phyloP scores from a whole-genome alignment of 2,797 vertebrate species.

The Sebastes paucispinis region DNA sequence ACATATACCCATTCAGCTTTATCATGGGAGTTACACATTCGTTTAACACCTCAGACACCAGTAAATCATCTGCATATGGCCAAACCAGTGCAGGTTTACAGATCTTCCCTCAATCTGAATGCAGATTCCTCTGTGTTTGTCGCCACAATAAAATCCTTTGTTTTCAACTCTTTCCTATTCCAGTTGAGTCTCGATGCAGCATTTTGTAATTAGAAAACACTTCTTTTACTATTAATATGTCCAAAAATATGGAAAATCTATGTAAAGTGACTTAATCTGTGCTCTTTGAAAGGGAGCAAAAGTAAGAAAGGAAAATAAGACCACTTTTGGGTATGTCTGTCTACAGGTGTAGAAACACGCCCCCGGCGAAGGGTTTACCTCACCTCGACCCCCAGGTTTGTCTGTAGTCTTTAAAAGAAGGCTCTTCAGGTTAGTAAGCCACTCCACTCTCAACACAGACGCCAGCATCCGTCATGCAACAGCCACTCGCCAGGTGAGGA shows the following conservation, averaged over 20 bases:
- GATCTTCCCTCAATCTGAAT: not conserved
- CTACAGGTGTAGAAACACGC: not conserved
- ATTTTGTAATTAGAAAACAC: not conserved
- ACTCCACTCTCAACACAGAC: not conserved
- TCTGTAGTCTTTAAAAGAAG: not conserved
- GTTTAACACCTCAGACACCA: too few relatives aligned
- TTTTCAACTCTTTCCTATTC: not conserved
- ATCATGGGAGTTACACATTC: too few relatives aligned
- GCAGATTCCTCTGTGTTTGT: not conserved
- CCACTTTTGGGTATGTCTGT: not conserved
- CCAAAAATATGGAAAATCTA: not conserved
- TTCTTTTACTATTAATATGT: not conserved
- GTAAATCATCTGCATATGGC: too few relatives aligned
- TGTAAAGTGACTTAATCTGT: too few relatives aligned
- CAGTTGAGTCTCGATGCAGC: not conserved
- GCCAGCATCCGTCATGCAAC: not conserved
- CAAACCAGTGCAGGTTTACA: too few relatives aligned
- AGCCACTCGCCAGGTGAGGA: not conserved
- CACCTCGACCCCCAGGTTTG: accelerated
- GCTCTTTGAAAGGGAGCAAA: not conserved
- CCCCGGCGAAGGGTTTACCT: accelerated
- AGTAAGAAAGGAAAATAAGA: not conserved
- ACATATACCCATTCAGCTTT: too few relatives aligned
- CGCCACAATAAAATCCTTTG: not conserved
- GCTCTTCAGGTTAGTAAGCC: not conserved